Base-by-base conservation (phyloP, 2,888 invertebrate species). In the Altica lythri region DNA sequence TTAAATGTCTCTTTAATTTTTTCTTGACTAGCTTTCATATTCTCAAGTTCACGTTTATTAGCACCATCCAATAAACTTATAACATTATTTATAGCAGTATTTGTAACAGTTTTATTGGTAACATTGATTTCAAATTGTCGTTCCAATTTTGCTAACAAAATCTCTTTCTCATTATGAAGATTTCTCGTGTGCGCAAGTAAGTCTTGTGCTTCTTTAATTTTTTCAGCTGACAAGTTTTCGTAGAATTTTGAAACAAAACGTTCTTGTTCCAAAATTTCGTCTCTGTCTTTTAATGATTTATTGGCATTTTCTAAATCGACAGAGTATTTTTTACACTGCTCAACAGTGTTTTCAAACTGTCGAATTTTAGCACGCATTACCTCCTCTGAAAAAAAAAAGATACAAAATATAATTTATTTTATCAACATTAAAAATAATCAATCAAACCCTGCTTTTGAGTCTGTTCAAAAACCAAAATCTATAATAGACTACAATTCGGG, bases 141-240 rank as follows among this genome's bases (percentile, higher is more conserved):
- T 52, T 64, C 63, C 5, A 67, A 54, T 44, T 67, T 67, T 5
- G 47, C 50, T 17, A 64, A 62, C 6, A 67, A 40, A 17, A 65
- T 55, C 32, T 62, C 57, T 48, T 60, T 62, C 48, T 64, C 60
- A 5, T 13, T 54, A 4, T 54, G 55, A 9, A 65, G 47, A 6
- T 49, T 51, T 19, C 57, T 54, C 5, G 62, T 57, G 2, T 49
- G 46, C 14, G 54, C 46, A 2, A 67, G 34, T 13, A 67, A 48
- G 8, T 54, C 54, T 47, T 61, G 59, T 1, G 60, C 61, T 50
- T 59, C 58, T 14, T 34, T 18, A 13, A 49, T 34, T 27, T 55
- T 57, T 53, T 64, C 60, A 10, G 47, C 55, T 5, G 61, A 55
- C 8, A 60, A 56, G 4, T 38, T 37, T 35, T 57, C 63, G 30